Evolutionary conservation across 2,797 vertebrate genomes (phyloP), one percentile per base, ranked within the genome.

Genomic region (Tragelaphus oryx): DNA sequence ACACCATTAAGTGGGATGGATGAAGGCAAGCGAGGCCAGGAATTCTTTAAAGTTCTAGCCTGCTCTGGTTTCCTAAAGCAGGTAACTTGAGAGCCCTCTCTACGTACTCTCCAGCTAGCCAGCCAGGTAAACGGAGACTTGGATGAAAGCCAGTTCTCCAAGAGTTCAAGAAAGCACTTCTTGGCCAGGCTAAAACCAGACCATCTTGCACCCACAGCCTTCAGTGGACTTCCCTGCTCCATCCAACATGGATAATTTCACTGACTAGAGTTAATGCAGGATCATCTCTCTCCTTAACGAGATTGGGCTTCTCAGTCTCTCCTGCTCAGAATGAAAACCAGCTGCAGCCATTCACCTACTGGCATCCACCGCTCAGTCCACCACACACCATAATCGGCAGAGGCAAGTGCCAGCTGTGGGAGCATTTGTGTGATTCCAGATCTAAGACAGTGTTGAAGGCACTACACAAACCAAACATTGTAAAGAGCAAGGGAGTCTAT

Each of bases 401-500:
- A 95, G 98, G 98, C 95, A 96, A 98, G 99, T 98, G 97, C 97
- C 98, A 99, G 99, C 99, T 98, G 92, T 98, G 98, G 98, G 98
- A 98, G 98, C 98, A 98, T 98, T 98, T 98, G 98, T 98, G 97
- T 98, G 98, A 99, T 98, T 98, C 98, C 96, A 98, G 98, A 98
- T 99, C 98, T 98, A 98, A 99, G 98, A 98, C 98, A 98, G 98
- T 98, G 98, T 97, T 98, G 98, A 99, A 99, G 98, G 98, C 97
- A 97, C 98, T 98, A 98, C 98, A 98, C 98, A 98, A 98, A 99
- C 99, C 98, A 98, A 99, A 99, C 98, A 99, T 98, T 99, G 98
- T 98, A 98, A 98, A 98, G 98, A 98, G 98, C 96, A 94, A 98
- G 95, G 97, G 96, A 98, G 97, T 98, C 98, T 98, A 74, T 95